These are phyloP conservation scores for Pseudachorutes palmiensis DNA, from an alignment of 1,140 invertebrate genomes.

Conservation along the genomic window DNA sequence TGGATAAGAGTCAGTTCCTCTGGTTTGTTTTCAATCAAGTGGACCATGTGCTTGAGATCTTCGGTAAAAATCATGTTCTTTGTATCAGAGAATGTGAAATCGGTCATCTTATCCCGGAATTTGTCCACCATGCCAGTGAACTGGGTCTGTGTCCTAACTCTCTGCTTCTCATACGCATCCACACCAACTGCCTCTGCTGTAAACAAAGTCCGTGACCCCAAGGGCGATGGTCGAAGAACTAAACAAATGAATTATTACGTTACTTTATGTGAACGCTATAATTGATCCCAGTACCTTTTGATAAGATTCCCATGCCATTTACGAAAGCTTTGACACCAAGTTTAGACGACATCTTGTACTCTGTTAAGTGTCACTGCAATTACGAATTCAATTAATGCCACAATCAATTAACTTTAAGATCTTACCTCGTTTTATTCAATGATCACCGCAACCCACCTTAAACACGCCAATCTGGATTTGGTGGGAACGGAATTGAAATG, in stretches of 20 bases:
- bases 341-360: not conserved
- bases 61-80: slow-evolving; percentile 69
- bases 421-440: no score
- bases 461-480: no score
- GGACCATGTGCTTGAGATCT: slow-evolving; percentile 72
- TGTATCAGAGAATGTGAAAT: slow-evolving; percentile 47
- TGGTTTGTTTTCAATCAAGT: slow-evolving; percentile 52
- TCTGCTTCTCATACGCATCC: slow-evolving; percentile 49
- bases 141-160: slow-evolving; percentile 49
- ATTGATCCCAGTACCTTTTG: not conserved
- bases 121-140: slow-evolving; percentile 53
- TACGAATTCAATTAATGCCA: not conserved
- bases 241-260: not conserved
- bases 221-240: no score
- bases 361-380: no score
- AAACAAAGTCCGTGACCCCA: slow-evolving; percentile 45
- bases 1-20: slow-evolving; percentile 56
- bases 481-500: no score
- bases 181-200: slow-evolving; percentile 51
- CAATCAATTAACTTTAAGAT: no score
- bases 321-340: not conserved
- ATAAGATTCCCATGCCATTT: not conserved
- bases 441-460: no score
- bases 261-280: not conserved
- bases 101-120: slow-evolving; percentile 59